Evolutionary conservation across 2,113 vertebrate genomes (phyloP), one percentile per base, ranked within the genome.

Genomic region (Ochotona curzoniae): DNA sequence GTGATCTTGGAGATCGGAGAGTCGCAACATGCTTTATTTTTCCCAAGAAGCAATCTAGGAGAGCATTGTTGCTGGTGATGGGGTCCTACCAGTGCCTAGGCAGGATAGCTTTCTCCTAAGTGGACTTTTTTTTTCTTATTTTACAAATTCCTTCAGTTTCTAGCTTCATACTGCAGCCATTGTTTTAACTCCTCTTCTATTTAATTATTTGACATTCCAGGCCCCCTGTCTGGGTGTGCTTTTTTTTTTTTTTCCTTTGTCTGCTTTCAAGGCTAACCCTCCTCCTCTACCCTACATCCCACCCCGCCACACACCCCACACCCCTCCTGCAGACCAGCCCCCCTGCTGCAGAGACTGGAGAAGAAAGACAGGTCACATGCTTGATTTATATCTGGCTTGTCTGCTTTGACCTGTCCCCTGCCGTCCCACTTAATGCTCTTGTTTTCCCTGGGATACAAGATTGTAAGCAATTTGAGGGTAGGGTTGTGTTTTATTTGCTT

Each of bases 351-450:
- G 73, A 89, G 54, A 10, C 54, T 76, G 83, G 54, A 60, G 79
- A 92, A 67, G 79, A 95, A 92, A 51, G 32, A 21, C 0, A 7
- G 60, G 83, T 35, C 57, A 89, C 49, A 89, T 71, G 94, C 85
- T 93, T 92, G n/a, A 94, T 87, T 89, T 94, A 51, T 84, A 26
- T 89, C 89, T 96, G 67, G 13, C 96, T 87, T 82, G 12, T 92
- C 47, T 86, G 74, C 83, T 92, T 95, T 97, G 86, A 89, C 73
- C 25, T 88, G 80, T 67, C 47, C 32, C 38, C 66, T 79, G 67
- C 12, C n/a, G 88, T 64, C n/a, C 51, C 87, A 35, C 67, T 93
- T 93, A 87, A 57, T 57, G 81, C 30, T 75, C 75, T 89, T 75
- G 23, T 57, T 81, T 93, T 94, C 57, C 83, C 92, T 83, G 47